Evolutionary conservation across 2,888 invertebrate species (phyloP).

Genomic region (Luperina testacea): DNA sequence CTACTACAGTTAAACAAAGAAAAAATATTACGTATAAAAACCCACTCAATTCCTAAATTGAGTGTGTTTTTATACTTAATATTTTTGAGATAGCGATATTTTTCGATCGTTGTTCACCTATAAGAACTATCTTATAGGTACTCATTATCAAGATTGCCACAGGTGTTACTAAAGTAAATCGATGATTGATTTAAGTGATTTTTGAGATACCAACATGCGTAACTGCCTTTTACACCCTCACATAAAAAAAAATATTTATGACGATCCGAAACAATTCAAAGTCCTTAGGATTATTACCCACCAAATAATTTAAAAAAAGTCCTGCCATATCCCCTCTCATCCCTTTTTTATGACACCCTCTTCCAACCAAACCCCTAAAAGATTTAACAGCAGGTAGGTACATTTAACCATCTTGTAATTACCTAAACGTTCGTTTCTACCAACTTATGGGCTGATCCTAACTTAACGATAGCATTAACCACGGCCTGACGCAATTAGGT

Average conservation of each 20-base stretch:
- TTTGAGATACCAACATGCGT: neutral
- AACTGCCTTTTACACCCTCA: neutral
- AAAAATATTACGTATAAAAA: too few relatives aligned
- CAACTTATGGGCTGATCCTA: conserved; percentile 4
- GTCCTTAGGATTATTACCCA: neutral
- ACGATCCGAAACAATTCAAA: too few relatives aligned
- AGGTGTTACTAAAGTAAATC: too few relatives aligned
- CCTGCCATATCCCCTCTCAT: neutral
- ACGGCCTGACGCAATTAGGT: conserved; percentile 32
- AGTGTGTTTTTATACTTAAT: neutral
- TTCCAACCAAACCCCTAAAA: neutral
- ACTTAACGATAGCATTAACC: conserved; percentile 47
- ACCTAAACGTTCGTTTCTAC: neutral
- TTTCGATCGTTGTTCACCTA: neutral
- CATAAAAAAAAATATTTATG: too few relatives aligned
- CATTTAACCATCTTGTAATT: conserved; percentile 20
- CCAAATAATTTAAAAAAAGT: neutral
- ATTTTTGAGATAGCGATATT: neutral
- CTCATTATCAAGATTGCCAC: neutral
- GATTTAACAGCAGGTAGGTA: conserved; percentile 8
- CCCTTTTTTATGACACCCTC: neutral
- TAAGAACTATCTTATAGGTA: neutral
- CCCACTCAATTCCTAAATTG: neutral
- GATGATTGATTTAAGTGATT: neutral
- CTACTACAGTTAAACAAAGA: too few relatives aligned